These are phyloP conservation scores for Rhinogobius similis DNA, from an alignment of 2,113 vertebrate genomes.

Conservation along the genomic window DNA sequence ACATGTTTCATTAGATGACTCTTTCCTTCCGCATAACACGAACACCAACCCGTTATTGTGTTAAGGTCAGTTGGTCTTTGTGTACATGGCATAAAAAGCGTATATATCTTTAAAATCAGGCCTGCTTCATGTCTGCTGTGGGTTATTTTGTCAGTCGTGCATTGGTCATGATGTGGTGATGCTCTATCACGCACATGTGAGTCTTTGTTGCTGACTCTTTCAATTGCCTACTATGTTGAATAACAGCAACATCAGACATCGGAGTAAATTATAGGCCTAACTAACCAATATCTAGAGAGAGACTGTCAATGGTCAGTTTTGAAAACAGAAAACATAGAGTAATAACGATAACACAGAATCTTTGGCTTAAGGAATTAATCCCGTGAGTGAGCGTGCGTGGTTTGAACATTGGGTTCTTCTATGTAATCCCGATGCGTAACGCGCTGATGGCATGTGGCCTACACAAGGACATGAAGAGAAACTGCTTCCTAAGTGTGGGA, in stretches of 20 bases:
- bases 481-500: constrained; percentile 16
- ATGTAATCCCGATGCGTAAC: background rate
- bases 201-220: background rate
- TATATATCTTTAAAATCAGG: background rate
- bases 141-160: background rate
- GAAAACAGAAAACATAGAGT: background rate
- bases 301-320: background rate
- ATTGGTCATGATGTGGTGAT: background rate
- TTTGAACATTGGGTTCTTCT: background rate
- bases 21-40: background rate
- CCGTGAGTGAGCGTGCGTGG: constrained; percentile 1
- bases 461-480: background rate
- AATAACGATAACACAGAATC: constrained; percentile 27
- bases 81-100: background rate
- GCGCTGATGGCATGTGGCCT: background rate
- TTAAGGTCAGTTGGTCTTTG: background rate
- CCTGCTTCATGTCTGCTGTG: background rate
- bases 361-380: constrained; percentile 17
- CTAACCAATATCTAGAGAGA: background rate
- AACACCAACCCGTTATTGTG: background rate
- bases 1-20: background rate
- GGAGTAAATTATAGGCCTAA: background rate
- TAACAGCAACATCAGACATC: background rate
- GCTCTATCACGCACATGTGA: background rate
- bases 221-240: background rate